A percentile compares a stretch with the other conserved stretches of the same genome.
Evolutionary conservation across 2,797 vertebrate genomes (phyloP).

Genomic region (Poecile montanus): DNA sequence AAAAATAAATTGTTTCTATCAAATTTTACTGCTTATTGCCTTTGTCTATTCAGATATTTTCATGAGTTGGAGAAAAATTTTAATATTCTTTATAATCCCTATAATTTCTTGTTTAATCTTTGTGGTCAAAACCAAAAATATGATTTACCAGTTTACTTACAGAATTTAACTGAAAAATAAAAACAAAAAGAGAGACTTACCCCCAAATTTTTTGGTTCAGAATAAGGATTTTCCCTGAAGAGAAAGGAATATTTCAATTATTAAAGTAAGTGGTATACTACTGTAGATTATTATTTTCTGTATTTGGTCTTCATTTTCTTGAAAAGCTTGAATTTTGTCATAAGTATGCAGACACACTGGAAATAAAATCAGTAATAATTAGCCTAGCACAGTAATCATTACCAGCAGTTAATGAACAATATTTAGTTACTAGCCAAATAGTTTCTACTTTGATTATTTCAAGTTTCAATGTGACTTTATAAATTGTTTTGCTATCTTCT

Average conservation of each 20-base stretch:
- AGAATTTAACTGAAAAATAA: not conserved
- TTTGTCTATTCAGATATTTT: not conserved
- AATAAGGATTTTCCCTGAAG: not conserved
- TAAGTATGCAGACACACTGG: not conserved
- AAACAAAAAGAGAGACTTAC: fast-evolving
- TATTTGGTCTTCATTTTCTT: not conserved
- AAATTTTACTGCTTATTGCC: not conserved
- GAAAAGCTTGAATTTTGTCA: not conserved
- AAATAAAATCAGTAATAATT: not conserved
- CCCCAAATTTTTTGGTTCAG: not conserved
- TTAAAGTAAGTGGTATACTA: not conserved
- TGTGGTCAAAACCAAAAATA: not conserved
- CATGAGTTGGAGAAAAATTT: not conserved
- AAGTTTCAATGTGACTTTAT: not conserved
- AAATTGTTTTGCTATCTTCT: not conserved
- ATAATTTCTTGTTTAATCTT: not conserved
- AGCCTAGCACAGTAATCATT: not conserved
- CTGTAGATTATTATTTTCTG: not conserved
- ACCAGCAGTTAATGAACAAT: not conserved
- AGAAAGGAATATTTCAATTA: not conserved
- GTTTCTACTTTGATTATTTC: not conserved
- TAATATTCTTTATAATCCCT: not conserved
- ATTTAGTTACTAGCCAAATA: not conserved
- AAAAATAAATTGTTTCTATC: not conserved
- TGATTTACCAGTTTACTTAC: not conserved